Conservation (phyloP, 2,113 vertebrate genomes). For the Dendropsophus ebraccatus region DNA sequence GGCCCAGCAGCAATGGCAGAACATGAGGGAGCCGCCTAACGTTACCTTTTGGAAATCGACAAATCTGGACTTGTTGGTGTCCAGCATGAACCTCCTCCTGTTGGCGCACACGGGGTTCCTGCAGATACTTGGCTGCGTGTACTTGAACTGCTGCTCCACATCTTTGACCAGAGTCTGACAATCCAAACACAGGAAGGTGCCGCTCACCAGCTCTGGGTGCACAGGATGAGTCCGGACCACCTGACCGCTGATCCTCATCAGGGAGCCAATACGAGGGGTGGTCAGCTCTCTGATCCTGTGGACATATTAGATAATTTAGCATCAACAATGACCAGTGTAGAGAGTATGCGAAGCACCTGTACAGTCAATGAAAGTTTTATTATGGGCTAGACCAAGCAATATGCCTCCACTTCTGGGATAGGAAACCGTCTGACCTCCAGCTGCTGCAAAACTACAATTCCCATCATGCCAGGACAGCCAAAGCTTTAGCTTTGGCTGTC, state of each 20-base stretch:
- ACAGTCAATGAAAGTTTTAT: no score
- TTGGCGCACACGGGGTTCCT: constrained; percentile 96
- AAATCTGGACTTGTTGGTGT: constrained; percentile 98
- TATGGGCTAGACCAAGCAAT: no score
- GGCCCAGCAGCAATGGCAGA: no score
- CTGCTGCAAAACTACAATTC: no score
- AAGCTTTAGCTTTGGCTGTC: no score
- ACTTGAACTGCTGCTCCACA: constrained; percentile 97
- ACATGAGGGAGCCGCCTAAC: neutral
- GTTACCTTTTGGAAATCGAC: constrained; percentile 97
- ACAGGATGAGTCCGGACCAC: constrained; percentile 96
- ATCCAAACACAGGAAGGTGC: constrained; percentile 93
- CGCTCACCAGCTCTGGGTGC: constrained; percentile 94
- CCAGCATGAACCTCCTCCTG: constrained; percentile 90
- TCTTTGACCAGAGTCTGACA: constrained; percentile 93
- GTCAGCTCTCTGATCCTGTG: constrained; percentile 93
- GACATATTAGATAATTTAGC: constrained; percentile 20
- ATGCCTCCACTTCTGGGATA: no score
- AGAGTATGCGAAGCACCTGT: no score
- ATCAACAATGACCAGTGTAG: no score
- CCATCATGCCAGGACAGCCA: no score
- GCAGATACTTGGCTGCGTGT: constrained; percentile 95
- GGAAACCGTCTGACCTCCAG: no score
- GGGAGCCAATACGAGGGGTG: constrained; percentile 87
- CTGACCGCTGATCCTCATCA: constrained; percentile 95